Evolutionary conservation across 2,888 invertebrate genomes (phyloP), one percentile per base, ranked within the genome.

Genomic region (Homarus gammarus): DNA sequence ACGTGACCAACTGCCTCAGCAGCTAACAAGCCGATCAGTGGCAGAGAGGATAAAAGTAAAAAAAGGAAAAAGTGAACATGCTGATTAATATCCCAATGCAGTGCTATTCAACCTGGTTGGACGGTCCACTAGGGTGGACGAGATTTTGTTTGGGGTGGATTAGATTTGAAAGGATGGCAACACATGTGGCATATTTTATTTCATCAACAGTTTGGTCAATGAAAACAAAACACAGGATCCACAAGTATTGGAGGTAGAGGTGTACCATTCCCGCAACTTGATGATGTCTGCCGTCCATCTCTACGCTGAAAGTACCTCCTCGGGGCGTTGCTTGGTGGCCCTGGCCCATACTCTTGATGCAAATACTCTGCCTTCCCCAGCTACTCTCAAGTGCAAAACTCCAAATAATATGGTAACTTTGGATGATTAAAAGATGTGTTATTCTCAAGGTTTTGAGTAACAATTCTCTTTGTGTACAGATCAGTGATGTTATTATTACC

Each of bases 261-360:
- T 89, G 44, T 81, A 33, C 56, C 89, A 89, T 77, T 89, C 79
- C 27, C 79, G 84, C 15, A 51, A 79, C 84, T 51, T 89, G 10
- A 73, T 73, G 44, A 72, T 84, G 64, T 89, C 89, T 6, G 64
- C 89, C 22, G 73, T 89, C 36, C 89, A 78, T 27, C n/a, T 89
- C 15, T 81, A 72, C 61, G 87, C 72, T 33, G 84, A 90, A 36
- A 68, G 64, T 49, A 70, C 49, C 70, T n/a, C n/a, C n/a, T 38
- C 82, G 31, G 82, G 75, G 27, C 75, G 78, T 33, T 78, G 33
- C 18, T 73, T 90, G 49, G 90, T 92, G 40, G 85, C 89, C 2
- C 51, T 92, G 5, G 86, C 92, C 18, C 92, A 92, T 82, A 92
- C 92, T 31, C 86, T 92, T 31, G 90, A 92, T 84, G 85, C 89